These are phyloP conservation scores for Caenorhabditis sp. DNA, from an alignment of 2,888 invertebrate species.

Conservation along the genomic window DNA sequence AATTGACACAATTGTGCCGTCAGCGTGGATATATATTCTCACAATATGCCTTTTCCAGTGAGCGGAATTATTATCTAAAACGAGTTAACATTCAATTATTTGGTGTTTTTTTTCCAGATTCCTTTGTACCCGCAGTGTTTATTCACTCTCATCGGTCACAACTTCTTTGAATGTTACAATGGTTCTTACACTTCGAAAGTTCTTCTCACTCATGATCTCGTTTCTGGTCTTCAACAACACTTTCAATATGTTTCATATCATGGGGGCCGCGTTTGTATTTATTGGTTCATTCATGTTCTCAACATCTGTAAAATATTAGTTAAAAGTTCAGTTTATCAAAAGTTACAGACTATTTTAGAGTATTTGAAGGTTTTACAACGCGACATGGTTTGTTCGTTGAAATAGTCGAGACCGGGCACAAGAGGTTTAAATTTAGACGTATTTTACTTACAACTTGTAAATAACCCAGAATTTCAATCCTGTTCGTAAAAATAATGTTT, in stretches of 20 bases:
- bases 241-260: constrained; percentile 88
- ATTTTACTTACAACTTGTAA: too few species aligned
- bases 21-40: constrained; percentile 76
- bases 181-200: constrained; percentile 92
- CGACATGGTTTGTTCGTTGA: too few species aligned
- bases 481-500: too few species aligned
- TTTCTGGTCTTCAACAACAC: constrained; percentile 92
- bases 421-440: too few species aligned
- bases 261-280: constrained; percentile 89
- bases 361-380: too few species aligned
- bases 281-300: constrained; percentile 90
- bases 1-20: constrained; percentile 75
- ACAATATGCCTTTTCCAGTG: constrained; percentile 52
- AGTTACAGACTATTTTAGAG: too few species aligned
- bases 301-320: constrained; percentile 73
- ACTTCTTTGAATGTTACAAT: constrained; percentile 90
- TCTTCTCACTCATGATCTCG: constrained; percentile 89
- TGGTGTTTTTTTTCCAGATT: constrained; percentile 74
- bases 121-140: constrained; percentile 84
- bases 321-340: too few species aligned
- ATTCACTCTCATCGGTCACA: constrained; percentile 85
- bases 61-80: constrained; percentile 16
- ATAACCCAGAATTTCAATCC: too few species aligned
- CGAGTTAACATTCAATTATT: not conserved
- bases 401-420: too few species aligned